These are phyloP conservation scores for Uloborus plumipes DNA, from an alignment of 2,888 invertebrate genomes.

Conservation along the genomic window DNA sequence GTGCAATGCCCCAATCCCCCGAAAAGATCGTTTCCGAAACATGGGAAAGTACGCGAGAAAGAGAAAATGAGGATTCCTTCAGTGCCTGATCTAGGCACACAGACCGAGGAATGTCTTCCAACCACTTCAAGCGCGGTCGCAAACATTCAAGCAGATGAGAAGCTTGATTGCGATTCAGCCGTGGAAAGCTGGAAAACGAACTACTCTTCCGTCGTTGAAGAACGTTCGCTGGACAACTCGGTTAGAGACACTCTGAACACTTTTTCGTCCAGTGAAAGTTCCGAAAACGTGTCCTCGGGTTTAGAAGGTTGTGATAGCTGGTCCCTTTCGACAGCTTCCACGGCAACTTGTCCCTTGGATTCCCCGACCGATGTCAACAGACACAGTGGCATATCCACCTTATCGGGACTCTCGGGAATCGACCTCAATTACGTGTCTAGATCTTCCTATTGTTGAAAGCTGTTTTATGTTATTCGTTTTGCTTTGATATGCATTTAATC, in stretches of 20 bases:
- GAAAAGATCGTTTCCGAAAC: not conserved
- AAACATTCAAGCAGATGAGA: not conserved
- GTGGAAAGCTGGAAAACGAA: not conserved
- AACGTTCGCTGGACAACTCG: not conserved
- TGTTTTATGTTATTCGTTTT: no score
- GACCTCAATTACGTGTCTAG: conserved; percentile 32
- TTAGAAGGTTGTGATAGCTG: conserved; percentile 53
- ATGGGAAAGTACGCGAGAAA: not conserved
- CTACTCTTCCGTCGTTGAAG: not conserved
- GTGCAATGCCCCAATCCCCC: conserved; percentile 14
- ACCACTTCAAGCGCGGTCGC: not conserved
- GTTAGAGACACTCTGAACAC: not conserved
- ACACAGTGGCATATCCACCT: conserved; percentile 26
- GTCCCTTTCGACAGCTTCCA: conserved; percentile 60
- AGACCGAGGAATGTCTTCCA: no score
- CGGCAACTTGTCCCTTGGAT: conserved; percentile 41
- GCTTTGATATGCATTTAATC: no score
- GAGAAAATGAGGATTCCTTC: not conserved
- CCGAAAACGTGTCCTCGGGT: conserved; percentile 9
- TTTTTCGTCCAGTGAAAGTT: not conserved
- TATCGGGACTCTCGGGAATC: conserved; percentile 35
- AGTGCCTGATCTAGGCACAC: not conserved
- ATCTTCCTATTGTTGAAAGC: conserved; percentile 49
- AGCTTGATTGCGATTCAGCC: not conserved
- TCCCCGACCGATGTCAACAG: conserved; percentile 14